Conservation (phyloP, 2,113 vertebrate genomes). For the Eulemur rufifrons region DNA sequence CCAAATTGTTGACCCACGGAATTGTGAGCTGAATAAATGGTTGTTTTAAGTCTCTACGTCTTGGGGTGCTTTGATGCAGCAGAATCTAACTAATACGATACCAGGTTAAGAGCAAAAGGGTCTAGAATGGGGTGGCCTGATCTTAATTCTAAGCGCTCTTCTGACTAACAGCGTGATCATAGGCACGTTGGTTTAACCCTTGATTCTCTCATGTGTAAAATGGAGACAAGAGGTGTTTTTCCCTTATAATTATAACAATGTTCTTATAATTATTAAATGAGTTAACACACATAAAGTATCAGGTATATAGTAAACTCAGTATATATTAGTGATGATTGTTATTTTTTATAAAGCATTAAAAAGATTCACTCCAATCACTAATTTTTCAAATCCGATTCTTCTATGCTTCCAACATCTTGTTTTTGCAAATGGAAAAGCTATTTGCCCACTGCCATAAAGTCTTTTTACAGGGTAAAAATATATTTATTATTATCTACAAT, state of each 20-base stretch:
- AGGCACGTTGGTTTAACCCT: background rate
- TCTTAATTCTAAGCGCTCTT: background rate
- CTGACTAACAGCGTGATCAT: background rate
- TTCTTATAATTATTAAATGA: background rate
- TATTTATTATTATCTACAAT: slow-evolving; percentile 64
- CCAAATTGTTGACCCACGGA: too few species aligned
- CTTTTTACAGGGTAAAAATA: slow-evolving; percentile 20
- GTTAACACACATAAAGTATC: background rate
- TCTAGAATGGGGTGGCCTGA: background rate
- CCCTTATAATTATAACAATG: background rate
- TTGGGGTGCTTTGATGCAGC: fast-evolving
- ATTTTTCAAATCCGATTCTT: slow-evolving; percentile 39
- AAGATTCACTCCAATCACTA: background rate
- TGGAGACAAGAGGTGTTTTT: background rate
- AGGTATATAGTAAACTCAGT: background rate
- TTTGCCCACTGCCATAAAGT: background rate
- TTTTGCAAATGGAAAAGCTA: slow-evolving; percentile 31
- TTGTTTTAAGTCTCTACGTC: background rate
- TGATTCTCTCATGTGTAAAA: background rate
- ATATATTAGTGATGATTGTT: background rate
- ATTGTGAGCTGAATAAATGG: background rate
- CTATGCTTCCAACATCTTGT: background rate
- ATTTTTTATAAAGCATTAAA: background rate
- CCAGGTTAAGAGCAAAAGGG: background rate
- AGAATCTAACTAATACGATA: background rate